phyloP scores from a whole-genome alignment of 2,888 invertebrate genomes.

The Amphipoea oculea region DNA sequence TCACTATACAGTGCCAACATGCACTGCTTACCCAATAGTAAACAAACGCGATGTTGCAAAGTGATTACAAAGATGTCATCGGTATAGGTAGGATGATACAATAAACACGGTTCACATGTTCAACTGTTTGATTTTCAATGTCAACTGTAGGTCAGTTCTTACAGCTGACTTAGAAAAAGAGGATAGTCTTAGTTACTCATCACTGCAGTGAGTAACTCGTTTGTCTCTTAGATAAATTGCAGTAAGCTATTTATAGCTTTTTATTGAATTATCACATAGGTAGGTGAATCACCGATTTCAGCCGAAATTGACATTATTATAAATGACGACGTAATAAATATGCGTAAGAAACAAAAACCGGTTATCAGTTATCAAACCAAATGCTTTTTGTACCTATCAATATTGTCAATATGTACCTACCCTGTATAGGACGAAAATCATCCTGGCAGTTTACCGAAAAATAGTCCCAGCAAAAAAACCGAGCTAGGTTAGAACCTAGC shows the following conservation, averaged over 20 bases:
- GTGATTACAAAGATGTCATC: slow-evolving; percentile 13
- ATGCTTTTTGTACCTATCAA: not conserved
- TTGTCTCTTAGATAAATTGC: slow-evolving; percentile 12
- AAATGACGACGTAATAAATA: not conserved
- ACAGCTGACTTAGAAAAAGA: slow-evolving; percentile 20
- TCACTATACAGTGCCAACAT: not conserved
- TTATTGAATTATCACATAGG: not conserved
- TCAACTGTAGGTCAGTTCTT: slow-evolving; percentile 36
- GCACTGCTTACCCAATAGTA: not conserved
- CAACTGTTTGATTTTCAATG: slow-evolving; percentile 43
- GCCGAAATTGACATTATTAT: not conserved
- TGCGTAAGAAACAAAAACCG: not conserved
- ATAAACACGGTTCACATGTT: slow-evolving; percentile 30
- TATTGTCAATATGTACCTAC: too few relatives aligned
- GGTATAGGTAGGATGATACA: too few relatives aligned
- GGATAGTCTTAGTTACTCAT: slow-evolving; percentile 27
- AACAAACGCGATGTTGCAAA: not conserved
- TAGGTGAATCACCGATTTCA: slow-evolving; percentile 36
- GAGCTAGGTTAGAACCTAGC: slow-evolving; percentile 17
- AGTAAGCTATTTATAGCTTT: not conserved
- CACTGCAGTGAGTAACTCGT: slow-evolving; percentile 24
- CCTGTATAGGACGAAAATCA: not conserved
- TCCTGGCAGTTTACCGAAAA: not conserved
- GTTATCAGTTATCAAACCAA: not conserved
- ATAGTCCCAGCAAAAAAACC: slow-evolving; percentile 1